Evolutionary conservation across 2,888 invertebrate genomes (phyloP).

Genomic region (Drosophila nr. medialis): DNA sequence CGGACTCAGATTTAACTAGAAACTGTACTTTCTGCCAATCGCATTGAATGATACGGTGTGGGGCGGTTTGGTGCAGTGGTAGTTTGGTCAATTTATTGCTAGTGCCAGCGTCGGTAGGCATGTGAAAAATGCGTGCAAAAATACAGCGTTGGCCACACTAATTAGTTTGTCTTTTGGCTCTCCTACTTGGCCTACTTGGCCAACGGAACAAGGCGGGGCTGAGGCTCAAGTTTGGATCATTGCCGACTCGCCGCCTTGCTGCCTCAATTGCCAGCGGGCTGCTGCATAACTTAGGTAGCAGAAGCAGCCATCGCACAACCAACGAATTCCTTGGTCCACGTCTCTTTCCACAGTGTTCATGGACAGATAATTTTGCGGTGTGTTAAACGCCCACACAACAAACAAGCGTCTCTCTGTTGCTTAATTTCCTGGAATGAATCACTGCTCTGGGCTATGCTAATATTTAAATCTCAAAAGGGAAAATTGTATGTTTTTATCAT

Average conservation of each 20-base stretch:
- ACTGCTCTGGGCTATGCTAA: constrained; percentile 69
- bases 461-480: constrained; percentile 40
- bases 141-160: constrained; percentile 64
- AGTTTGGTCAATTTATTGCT: constrained; percentile 63
- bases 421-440: constrained; percentile 70
- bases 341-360: constrained; percentile 23
- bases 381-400: constrained; percentile 78
- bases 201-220: constrained; percentile 32
- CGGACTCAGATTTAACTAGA: constrained; percentile 66
- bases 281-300: constrained; percentile 77
- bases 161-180: constrained; percentile 65
- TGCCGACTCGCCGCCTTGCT: constrained; percentile 28
- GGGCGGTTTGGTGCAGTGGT: constrained; percentile 21
- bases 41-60: constrained; percentile 37
- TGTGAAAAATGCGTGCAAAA: constrained; percentile 70
- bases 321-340: constrained; percentile 33
- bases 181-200: constrained; percentile 27
- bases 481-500: background rate
- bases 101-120: constrained; percentile 54
- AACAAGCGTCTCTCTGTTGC: constrained; percentile 28
- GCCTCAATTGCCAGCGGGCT: constrained; percentile 49
- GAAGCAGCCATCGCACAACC: constrained; percentile 28
- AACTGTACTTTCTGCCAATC: constrained; percentile 63
- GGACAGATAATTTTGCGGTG: constrained; percentile 41
- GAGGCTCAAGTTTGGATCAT: constrained; percentile 27